Base-by-base conservation (phyloP, 1,140 invertebrate genomes). In the Hylaeus volcanicus region DNA sequence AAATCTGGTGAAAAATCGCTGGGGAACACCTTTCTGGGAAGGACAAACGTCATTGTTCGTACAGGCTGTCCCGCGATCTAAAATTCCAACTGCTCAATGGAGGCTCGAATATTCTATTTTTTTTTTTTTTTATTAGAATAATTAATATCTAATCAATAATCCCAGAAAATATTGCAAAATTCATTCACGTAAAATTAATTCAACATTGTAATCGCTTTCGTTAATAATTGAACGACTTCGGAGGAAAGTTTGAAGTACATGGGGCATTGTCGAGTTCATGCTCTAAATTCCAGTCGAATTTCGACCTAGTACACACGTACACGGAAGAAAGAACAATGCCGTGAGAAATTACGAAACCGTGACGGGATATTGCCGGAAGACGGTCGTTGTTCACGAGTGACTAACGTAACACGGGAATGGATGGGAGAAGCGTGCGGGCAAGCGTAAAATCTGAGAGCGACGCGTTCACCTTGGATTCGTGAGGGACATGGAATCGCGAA, bases 391-490 rank as follows among this genome's bases (percentile, higher is more conserved):
- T 11, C 26, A 63, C 45, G 48, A 55, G 41, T 53, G 70, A 73
- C 26, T n/a, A 55, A 60, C 61, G 43, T 82, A 73, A 78, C 48
- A 53, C 55, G 51, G 74, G 15, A 14, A 48, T 8, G 43, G 43
- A 64, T 15, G 53, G 55, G 56, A 51, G 60, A n/a, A 61, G 45
- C 64, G n/a, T 45, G 39, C 55, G 56, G 61, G 69, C 39, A 12
- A 64, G 6, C 55, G 75, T 82, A 79, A 74, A 66, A 79, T 14
- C 51, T 1, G 26, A 51, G 63, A 45, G 75, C 56, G 51, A 73
- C 81, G 48, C 56, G 11, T 82, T 79, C 66, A 53, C 64, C 81
- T 82, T 82, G 76, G 41, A 39, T 26, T 5, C 55, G 39, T 5
- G n/a, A 41, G 26, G 61, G 26, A 48, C n/a, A 58, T 53, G 48